Evolutionary conservation across 2,113 vertebrate genomes (phyloP).

Genomic region (Pelecanus crispus): DNA sequence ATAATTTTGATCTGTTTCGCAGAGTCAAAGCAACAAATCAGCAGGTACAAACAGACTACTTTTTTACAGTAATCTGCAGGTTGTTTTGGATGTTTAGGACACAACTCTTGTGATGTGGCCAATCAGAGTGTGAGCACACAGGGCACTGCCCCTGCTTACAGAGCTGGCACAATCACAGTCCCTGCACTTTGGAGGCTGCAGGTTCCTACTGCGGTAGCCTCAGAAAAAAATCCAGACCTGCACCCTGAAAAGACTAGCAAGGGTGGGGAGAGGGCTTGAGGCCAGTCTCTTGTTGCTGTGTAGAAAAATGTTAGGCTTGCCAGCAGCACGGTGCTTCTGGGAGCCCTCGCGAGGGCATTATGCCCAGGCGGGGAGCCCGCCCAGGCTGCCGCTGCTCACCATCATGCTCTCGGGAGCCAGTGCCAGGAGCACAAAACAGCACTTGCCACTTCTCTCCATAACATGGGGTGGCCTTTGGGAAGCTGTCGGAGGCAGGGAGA

Average conservation of each 20-base stretch:
- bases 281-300: neutral
- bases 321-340: fast-evolving
- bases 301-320: neutral
- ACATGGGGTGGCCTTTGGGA: neutral
- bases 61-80: neutral
- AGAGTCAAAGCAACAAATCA: neutral
- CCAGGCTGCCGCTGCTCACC: neutral
- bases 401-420: neutral
- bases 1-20: neutral
- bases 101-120: neutral
- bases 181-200: neutral
- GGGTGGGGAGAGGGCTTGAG: neutral
- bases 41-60: neutral
- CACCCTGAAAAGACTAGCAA: neutral
- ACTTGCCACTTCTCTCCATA: neutral
- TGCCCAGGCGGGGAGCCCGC: neutral
- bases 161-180: neutral
- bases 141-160: neutral
- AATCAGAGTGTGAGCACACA: fast-evolving
- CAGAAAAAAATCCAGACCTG: neutral
- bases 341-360: neutral
- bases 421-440: neutral
- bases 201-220: neutral
- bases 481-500: neutral
- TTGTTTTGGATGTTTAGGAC: neutral